Percentiles rank a stretch among this genome's conserved stretches.
Conservation (phyloP, 2,113 vertebrate genomes). For the Pyrgilauda ruficollis region DNA sequence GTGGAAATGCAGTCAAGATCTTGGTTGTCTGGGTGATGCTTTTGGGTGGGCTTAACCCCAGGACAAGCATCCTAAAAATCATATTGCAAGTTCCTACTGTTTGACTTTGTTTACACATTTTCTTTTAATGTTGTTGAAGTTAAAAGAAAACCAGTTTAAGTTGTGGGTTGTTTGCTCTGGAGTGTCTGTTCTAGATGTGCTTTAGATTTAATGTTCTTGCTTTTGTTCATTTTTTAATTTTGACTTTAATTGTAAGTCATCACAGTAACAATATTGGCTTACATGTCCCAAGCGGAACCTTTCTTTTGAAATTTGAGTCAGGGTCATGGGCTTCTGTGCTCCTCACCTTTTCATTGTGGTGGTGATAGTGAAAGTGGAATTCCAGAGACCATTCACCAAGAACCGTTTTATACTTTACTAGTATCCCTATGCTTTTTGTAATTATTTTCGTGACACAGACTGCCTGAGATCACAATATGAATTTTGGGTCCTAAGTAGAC, state of each 20-base stretch:
- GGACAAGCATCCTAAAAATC: neutral
- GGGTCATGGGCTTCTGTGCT: neutral
- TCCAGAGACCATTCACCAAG: neutral
- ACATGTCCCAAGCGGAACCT: neutral
- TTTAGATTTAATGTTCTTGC: neutral
- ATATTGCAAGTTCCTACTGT: neutral
- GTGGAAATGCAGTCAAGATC: neutral
- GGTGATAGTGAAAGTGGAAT: neutral
- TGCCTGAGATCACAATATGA: neutral
- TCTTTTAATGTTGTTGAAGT: neutral
- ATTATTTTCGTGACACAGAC: neutral
- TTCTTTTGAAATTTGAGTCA: neutral
- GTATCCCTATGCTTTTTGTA: neutral
- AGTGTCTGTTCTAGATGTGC: constrained; percentile 13
- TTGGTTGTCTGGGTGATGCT: neutral
- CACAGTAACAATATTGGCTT: neutral
- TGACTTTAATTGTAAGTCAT: neutral
- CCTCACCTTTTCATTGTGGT: neutral
- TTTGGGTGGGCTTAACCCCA: neutral
- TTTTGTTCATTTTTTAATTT: neutral
- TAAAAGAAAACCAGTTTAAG: neutral
- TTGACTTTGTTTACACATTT: neutral
- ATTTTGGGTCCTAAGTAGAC: neutral
- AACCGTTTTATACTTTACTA: neutral
- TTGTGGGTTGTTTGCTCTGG: neutral